Base-by-base conservation (phyloP, 2,888 invertebrate genomes). In the Eristalis intricaria region DNA sequence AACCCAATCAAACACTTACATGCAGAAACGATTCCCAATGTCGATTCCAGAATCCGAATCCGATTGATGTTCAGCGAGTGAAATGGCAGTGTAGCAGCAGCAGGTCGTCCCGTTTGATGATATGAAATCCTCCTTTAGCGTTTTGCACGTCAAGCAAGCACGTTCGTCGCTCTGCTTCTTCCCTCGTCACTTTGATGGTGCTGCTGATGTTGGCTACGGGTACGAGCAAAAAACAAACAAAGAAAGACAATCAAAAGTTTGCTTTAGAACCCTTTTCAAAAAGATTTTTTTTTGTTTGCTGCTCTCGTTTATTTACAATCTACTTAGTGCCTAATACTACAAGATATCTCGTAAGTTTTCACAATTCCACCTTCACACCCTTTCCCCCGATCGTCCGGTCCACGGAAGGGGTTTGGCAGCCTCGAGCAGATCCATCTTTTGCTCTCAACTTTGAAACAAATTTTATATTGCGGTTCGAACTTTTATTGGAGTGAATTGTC, bases 1-100 rank as follows among this genome's bases (percentile, higher is more conserved):
- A 81, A 82, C 58, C 64, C 40, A 86, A 79, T 80, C 83, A 79
- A 66, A 86, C 65, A 83, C 86, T 83, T 77, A 86, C 86, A 75
- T 66, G 66, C 74, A 75, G 26, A 60, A 26, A 29, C 60, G 60
- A 60, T 29, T 60, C 60, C 60, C 4, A 26, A 60, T 43, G 23
- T 13, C 23, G 58, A 23, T 23, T 3, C 13, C 56, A 4, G 22
- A 86, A 78, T 50, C 50, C 86, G 75, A 78, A 74, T 86, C 63
- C 66, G 78, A 75, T 78, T 75, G 78, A 79, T 83, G 70, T 75
- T 50, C 75, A 81, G 19, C 50, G 19, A 50, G n/a, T 19, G 8
- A 50, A 81, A 76, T 81, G 81, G 76, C 81, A 81, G 85, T 69
- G 66, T 73, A 19, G 60, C 26, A 29, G n/a, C 26, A 29, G 43